These are phyloP conservation scores for Nothobranchius furzeri DNA, from an alignment of 2,113 vertebrate species.

Conservation along the genomic window DNA sequence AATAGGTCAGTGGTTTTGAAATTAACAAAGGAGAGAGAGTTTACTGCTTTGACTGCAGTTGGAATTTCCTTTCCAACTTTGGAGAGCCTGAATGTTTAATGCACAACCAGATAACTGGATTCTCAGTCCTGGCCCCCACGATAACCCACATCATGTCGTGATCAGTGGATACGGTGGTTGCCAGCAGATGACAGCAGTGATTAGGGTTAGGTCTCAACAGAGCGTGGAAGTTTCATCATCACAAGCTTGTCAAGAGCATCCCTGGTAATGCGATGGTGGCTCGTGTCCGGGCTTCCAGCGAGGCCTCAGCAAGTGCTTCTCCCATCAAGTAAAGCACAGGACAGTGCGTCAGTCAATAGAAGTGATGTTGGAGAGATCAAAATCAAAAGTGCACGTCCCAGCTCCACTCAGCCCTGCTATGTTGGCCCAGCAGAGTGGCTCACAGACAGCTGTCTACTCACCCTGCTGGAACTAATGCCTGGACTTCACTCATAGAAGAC, in stretches of 20 bases:
- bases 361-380: conserved; percentile 76
- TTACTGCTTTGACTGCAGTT: conserved; percentile 19
- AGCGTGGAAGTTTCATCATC: conserved; percentile 75
- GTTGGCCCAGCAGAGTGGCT: conserved; percentile 74
- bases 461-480: conserved; percentile 80
- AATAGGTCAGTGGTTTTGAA: conserved; percentile 25
- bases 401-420: conserved; percentile 73
- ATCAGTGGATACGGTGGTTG: conserved; percentile 66
- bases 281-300: conserved; percentile 53
- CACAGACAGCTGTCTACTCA: conserved; percentile 70
- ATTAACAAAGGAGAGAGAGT: conserved; percentile 18
- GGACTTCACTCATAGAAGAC: conserved; percentile 73
- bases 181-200: conserved; percentile 73
- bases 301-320: conserved; percentile 62
- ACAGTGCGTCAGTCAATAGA: conserved; percentile 73
- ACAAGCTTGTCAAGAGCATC: conserved; percentile 63
- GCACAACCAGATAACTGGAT: conserved; percentile 51
- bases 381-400: conserved; percentile 78
- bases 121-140: conserved; percentile 46
- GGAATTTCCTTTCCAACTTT: conserved; percentile 48
- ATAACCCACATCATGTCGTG: conserved; percentile 66
- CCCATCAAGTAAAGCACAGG: conserved; percentile 66
- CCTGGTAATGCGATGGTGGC: conserved; percentile 60
- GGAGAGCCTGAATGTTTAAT: conserved; percentile 21
- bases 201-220: conserved; percentile 66